These are phyloP conservation scores for Alces alces DNA, from an alignment of 2,113 vertebrate species.

Conservation along the genomic window DNA sequence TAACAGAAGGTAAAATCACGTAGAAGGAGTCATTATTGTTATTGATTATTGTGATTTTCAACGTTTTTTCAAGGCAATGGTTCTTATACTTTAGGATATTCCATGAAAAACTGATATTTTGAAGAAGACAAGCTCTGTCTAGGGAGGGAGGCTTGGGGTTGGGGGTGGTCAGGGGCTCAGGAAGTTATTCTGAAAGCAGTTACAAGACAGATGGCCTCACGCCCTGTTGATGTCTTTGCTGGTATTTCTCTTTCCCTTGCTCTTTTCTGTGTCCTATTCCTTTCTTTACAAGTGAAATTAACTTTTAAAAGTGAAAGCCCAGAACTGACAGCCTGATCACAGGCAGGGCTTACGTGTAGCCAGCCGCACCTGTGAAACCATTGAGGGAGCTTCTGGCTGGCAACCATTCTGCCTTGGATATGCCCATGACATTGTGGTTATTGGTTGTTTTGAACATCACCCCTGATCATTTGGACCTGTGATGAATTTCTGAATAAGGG, in stretches of 20 bases:
- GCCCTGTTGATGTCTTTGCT: neutral
- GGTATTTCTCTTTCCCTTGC: neutral
- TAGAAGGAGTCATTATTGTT: neutral
- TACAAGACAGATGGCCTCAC: neutral
- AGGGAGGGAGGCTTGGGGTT: neutral
- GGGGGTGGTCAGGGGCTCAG: neutral
- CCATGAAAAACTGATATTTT: neutral
- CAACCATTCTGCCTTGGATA: neutral
- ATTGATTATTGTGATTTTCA: neutral
- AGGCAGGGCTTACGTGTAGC: neutral
- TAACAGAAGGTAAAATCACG: neutral
- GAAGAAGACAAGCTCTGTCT: neutral
- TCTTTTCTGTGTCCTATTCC: neutral
- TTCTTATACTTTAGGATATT: neutral
- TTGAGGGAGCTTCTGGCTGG: neutral
- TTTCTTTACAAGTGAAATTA: neutral
- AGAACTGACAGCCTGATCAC: neutral
- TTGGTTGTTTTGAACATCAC: neutral
- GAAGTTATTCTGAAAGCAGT: neutral
- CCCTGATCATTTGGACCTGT: neutral
- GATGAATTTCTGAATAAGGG: neutral
- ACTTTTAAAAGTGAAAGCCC: neutral
- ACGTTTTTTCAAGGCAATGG: neutral
- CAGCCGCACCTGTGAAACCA: rapidly evolving
- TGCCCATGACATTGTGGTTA: rapidly evolving